phyloP scores from a whole-genome alignment of 2,113 vertebrate genomes.

The Marmota monax region DNA sequence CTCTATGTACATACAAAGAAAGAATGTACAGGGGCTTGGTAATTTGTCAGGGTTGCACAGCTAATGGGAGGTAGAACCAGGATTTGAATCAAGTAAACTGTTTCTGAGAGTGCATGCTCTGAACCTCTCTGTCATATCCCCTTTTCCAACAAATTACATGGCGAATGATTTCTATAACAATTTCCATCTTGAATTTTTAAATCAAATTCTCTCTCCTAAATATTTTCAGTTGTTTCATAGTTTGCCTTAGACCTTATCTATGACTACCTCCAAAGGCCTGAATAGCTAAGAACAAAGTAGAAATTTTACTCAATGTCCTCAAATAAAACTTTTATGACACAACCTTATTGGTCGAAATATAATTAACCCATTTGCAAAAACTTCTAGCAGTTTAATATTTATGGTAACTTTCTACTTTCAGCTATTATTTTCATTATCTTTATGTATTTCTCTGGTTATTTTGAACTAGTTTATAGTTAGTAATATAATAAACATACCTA shows the following conservation, averaged over 20 bases:
- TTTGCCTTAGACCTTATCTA: not conserved
- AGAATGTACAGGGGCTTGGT: not conserved
- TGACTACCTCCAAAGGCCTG: constrained; percentile 51
- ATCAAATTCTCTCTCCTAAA: constrained; percentile 51
- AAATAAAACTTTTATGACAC: not conserved
- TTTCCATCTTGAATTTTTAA: constrained; percentile 21
- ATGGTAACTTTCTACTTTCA: not conserved
- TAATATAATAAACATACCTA: not conserved
- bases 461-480: not conserved
- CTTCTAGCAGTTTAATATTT: not conserved
- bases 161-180: not conserved
- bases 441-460: not conserved
- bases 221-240: constrained; percentile 31
- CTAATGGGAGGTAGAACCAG: not conserved
- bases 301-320: constrained; percentile 64
- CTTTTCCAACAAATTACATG: not conserved
- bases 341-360: not conserved
- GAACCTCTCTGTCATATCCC: not conserved
- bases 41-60: not conserved
- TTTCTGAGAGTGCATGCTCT: not conserved
- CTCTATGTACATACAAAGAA: not conserved
- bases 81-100: not conserved
- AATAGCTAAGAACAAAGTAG: constrained; percentile 66
- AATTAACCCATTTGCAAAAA: not conserved
- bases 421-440: not conserved